phyloP scores from a whole-genome alignment of 2,113 vertebrate species.

The Ophiodon elongatus region DNA sequence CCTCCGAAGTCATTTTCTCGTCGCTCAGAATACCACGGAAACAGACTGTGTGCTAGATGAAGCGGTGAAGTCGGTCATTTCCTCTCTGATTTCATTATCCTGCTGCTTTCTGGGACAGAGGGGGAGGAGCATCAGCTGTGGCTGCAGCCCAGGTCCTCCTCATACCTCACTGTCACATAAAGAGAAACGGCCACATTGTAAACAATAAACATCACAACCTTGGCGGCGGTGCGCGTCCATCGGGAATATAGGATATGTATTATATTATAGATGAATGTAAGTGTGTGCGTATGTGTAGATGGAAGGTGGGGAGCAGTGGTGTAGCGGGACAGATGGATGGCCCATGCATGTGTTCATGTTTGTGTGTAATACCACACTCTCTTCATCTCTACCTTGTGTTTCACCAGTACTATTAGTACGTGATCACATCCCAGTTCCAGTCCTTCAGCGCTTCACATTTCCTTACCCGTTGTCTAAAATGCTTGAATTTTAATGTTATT shows the following conservation, averaged over 20 bases:
- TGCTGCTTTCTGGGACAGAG: slow-evolving; percentile 61
- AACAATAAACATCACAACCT: slow-evolving; percentile 63
- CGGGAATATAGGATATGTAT: slow-evolving; percentile 41
- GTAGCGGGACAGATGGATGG: slow-evolving; percentile 30
- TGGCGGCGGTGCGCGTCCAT: slow-evolving; percentile 41
- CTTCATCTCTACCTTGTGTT: slow-evolving; percentile 28
- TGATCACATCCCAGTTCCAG: slow-evolving; percentile 3
- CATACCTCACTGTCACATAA: slow-evolving; percentile 55
- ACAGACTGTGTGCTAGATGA: slow-evolving; percentile 25
- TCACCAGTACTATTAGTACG: not conserved
- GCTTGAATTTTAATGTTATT: not conserved
- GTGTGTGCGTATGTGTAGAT: slow-evolving; percentile 15
- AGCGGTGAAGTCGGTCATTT: slow-evolving; percentile 42
- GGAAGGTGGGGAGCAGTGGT: slow-evolving; percentile 6
- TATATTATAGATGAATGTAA: slow-evolving; percentile 12
- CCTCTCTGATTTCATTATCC: slow-evolving; percentile 40
- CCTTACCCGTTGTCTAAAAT: not conserved
- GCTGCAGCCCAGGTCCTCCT: not conserved
- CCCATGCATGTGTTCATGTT: slow-evolving; percentile 16
- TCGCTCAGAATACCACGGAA: slow-evolving; percentile 16
- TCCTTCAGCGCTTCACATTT: not conserved
- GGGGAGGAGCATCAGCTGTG: not conserved
- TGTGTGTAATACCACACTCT: slow-evolving; percentile 5
- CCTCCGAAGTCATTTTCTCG: slow-evolving; percentile 30
- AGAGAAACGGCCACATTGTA: slow-evolving; percentile 47